These are phyloP conservation scores for Frankliniella fusca DNA, from an alignment of 2,888 invertebrate genomes.

Conservation along the genomic window DNA sequence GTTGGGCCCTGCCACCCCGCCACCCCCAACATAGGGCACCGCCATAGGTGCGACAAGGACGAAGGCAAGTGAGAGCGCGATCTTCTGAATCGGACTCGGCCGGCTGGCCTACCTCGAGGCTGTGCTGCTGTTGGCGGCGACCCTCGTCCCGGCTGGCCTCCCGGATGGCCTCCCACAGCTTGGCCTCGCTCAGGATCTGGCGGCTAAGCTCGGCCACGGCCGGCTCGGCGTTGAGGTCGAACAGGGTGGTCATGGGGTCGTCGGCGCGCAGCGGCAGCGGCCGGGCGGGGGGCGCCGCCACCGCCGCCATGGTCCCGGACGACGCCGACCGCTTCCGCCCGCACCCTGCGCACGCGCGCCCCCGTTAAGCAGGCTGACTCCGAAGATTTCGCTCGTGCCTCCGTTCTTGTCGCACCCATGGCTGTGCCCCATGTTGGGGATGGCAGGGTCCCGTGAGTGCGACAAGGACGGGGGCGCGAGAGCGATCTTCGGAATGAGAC, in stretches of 20 bases:
- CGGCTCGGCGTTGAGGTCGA: constrained; percentile 65
- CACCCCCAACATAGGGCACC: no score
- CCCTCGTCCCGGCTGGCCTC: constrained; percentile 66
- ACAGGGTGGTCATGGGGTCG: constrained; percentile 60
- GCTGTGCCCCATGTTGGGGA: no score
- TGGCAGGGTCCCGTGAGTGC: no score
- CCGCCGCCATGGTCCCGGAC: constrained; percentile 33
- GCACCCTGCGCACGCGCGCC: constrained; percentile 55
- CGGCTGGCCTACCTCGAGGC: not conserved
- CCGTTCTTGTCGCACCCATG: no score
- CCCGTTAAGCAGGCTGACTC: no score
- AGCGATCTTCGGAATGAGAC: no score
- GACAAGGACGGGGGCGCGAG: no score
- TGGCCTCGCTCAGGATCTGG: constrained; percentile 74
- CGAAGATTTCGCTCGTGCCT: no score
- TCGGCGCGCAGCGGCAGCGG: constrained; percentile 46
- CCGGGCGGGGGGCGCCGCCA: not conserved
- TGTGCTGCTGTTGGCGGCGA: not conserved
- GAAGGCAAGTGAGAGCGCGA: no score
- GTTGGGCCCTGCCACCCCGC: no score
- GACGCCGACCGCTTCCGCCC: constrained; percentile 60
- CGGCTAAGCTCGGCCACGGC: constrained; percentile 70
- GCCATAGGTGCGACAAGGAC: no score
- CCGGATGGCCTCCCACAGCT: constrained; percentile 73
- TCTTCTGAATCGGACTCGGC: no score